Evolutionary conservation across 2,113 vertebrate genomes (phyloP).

Genomic region (Anguilla japonica): DNA sequence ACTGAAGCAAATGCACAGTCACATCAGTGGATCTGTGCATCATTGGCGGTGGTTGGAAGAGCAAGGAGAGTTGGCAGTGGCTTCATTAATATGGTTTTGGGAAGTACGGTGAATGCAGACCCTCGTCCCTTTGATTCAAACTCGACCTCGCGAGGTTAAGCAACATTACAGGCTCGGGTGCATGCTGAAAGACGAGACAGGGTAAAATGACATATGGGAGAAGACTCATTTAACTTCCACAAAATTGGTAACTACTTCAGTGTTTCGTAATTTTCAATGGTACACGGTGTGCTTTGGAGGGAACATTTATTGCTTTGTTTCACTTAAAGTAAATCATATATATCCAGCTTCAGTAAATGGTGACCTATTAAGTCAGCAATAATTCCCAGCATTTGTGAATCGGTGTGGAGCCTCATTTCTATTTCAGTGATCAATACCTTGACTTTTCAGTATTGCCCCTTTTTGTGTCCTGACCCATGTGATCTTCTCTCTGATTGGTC

Average conservation of each 20-base stretch:
- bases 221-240: too few relatives aligned
- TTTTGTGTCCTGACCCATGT: not conserved
- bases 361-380: too few relatives aligned
- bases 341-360: too few relatives aligned
- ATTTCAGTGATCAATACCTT: not conserved
- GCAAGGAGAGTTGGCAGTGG: not conserved
- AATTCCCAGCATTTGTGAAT: not conserved
- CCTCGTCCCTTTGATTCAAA: not conserved
- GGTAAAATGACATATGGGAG: not conserved
- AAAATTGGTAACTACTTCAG: too few relatives aligned
- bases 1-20: too few relatives aligned
- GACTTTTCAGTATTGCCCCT: not conserved
- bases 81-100: not conserved
- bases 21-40: not conserved
- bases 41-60: not conserved
- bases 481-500: conserved; percentile 33
- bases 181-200: too few relatives aligned
- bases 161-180: not conserved
- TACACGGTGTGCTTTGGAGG: too few relatives aligned
- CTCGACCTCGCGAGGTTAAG: not conserved
- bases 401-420: not conserved
- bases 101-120: not conserved
- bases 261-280: too few relatives aligned
- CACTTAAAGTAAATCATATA: too few relatives aligned
- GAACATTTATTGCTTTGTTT: too few relatives aligned